Evolutionary conservation across 1,140 invertebrate species (phyloP).

Genomic region (Coelopa frigida): DNA sequence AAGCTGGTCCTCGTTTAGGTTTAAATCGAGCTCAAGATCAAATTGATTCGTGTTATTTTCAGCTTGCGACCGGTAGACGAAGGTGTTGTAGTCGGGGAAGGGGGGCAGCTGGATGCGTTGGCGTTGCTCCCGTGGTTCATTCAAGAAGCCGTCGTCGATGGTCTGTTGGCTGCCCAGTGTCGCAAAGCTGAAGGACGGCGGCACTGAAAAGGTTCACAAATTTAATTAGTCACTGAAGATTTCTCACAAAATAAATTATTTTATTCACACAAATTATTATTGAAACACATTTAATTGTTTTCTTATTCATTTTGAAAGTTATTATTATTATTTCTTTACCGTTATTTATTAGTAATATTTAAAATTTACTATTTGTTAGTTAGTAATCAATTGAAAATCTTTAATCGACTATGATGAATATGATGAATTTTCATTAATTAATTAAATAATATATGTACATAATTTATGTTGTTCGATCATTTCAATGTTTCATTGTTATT

Average conservation of each 20-base stretch:
- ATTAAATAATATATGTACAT: no score
- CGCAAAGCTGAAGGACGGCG: slow-evolving; percentile 39
- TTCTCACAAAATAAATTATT: neutral
- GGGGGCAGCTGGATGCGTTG: slow-evolving; percentile 32
- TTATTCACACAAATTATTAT: neutral
- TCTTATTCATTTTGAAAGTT: no score
- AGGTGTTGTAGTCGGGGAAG: slow-evolving; percentile 33
- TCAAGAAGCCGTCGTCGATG: slow-evolving; percentile 9
- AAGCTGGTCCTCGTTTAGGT: no score
- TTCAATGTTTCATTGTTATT: no score
- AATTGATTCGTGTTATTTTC: slow-evolving; percentile 19
- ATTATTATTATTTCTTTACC: no score
- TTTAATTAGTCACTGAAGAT: neutral
- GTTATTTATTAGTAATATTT: no score
- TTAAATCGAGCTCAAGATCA: slow-evolving; percentile 31
- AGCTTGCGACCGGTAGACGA: slow-evolving; percentile 25
- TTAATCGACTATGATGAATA: no score
- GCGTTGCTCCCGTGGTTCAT: slow-evolving; percentile 15
- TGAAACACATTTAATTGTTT: neutral
- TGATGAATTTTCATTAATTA: neutral
- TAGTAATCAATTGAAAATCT: no score
- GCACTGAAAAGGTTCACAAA: slow-evolving; percentile 20
- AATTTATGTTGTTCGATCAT: no score
- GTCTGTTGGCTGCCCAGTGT: slow-evolving; percentile 36
- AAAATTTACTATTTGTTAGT: no score